These are phyloP conservation scores for Hydractinia echinata DNA, from an alignment of 30 jellyfish, hydroid and myxozoan species.

Conservation along the genomic window DNA sequence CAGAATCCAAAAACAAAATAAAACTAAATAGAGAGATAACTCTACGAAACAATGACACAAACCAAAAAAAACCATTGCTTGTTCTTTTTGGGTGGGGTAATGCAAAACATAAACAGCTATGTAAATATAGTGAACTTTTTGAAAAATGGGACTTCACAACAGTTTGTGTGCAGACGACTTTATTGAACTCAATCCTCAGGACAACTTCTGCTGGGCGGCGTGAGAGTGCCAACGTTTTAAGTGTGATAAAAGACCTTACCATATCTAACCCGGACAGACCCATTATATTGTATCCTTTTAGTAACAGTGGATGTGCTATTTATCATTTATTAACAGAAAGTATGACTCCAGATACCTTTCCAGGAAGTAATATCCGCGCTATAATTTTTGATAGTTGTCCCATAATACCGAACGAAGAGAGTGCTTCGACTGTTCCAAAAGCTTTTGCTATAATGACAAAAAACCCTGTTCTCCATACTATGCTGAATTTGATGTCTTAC, in stretches of 20 bases:
- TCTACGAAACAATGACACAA: not conserved
- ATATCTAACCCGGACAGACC: conserved; percentile 11
- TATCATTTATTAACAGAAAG: conserved; percentile 36
- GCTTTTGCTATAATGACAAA: conserved; percentile 36
- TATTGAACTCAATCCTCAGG: conserved; percentile 47
- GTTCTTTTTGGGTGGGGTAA: conserved; percentile 80
- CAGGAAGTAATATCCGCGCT: conserved; percentile 32
- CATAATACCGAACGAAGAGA: conserved; percentile 57
- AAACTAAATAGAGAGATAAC: not conserved
- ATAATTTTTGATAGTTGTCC: conserved; percentile 85
- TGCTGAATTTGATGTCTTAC: conserved; percentile 25
- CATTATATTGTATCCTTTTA: conserved; percentile 45
- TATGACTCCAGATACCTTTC: not conserved
- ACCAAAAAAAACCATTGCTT: conserved; percentile 50
- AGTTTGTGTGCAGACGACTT: conserved; percentile 56
- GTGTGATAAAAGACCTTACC: conserved; percentile 16
- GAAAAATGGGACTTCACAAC: conserved; percentile 49
- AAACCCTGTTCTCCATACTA: conserved; percentile 24
- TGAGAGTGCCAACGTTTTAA: conserved; percentile 35
- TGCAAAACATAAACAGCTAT: conserved; percentile 41
- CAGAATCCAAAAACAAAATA: not conserved
- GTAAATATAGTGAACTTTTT: conserved; percentile 54
- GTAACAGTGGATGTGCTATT: conserved; percentile 78
- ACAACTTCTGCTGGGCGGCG: conserved; percentile 48
- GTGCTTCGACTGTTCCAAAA: conserved; percentile 38